Evolutionary conservation across 2,888 invertebrate genomes (phyloP).

Genomic region (Yponomeuta sedellus): DNA sequence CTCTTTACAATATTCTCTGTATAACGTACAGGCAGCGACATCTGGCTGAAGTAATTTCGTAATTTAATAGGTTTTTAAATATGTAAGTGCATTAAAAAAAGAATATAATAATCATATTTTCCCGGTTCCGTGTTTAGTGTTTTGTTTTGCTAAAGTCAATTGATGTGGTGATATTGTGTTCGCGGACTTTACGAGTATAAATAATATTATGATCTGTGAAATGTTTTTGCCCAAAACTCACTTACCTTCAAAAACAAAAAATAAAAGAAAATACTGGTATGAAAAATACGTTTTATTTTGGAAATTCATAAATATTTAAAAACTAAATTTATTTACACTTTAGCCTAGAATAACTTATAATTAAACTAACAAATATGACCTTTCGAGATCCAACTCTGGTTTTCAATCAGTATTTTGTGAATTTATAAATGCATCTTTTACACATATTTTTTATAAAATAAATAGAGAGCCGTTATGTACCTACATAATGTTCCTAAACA

Average conservation of each 20-base stretch:
- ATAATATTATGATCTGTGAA: neutral
- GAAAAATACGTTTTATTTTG: neutral
- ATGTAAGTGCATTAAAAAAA: no score
- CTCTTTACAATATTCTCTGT: no score
- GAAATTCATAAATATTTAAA: slow-evolving; percentile 24
- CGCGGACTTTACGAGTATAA: neutral
- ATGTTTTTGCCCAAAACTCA: no score
- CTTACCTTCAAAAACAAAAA: no score
- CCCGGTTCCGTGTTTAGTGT: no score
- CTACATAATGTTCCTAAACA: no score
- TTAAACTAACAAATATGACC: neutral
- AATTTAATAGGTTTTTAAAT: no score
- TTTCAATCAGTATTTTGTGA: neutral
- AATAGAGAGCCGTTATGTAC: neutral
- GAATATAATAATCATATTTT: no score
- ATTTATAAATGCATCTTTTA: neutral
- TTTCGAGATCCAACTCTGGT: neutral
- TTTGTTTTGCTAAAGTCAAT: neutral
- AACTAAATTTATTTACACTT: slow-evolving; percentile 20
- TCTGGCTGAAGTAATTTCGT: no score
- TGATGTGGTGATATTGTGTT: neutral
- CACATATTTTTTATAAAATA: neutral
- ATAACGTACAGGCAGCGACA: no score
- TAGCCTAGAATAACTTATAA: neutral
- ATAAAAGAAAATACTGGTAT: neutral